Evolutionary conservation across 2,113 vertebrate species (phyloP), one percentile per base, ranked within the genome.

Genomic region (Stomatorhinus ivindoensis): DNA sequence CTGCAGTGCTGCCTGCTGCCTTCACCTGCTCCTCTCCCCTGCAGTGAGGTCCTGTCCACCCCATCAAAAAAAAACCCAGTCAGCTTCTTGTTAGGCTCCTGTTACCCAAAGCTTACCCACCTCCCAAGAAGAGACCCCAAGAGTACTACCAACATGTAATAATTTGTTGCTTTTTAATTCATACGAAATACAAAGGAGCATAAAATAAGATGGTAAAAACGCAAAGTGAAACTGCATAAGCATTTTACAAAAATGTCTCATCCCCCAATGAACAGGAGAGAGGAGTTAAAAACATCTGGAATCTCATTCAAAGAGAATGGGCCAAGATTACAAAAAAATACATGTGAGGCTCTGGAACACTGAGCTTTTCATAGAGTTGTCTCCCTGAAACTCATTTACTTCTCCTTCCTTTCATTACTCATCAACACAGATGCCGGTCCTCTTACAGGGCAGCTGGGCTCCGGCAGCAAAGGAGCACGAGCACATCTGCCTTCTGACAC

Each of bases 121-220:
- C n/a, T 39, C 27, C 50, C 85, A 87, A 51, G 19, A 35, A 87
- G 31, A 53, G 13, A 86, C 21, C n/a, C 47, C 21, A 87, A 3
- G 15, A 51, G 15, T 87, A n/a, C 50, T 94, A 94, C 94, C 95
- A 95, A 95, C 94, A 94, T 96, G 95, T 95, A 96, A 96, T 94
- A 95, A 94, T 96, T 96, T 96, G 96, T 96, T 96, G 93, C 92
- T 5, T 39, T 15, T 87, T 53, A 89, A 94, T 94, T 27, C 89
- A 92, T 92, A 93, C 50, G 87, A 92, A 93, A 92, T 92, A 94
- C 86, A 95, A 90, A 91, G 93, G 92, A 92, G 19, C 92, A 92
- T 92, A 92, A 93, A 94, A 93, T 95, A 92, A 93, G 92, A 94
- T 93, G 93, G 90, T 90, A 88, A 88, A 90, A 94, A 94, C 85